Percentiles rank a stretch among this genome's conserved stretches.
Evolutionary conservation across 2,113 vertebrate species (phyloP).

Genomic region (Polypterus bichir): DNA sequence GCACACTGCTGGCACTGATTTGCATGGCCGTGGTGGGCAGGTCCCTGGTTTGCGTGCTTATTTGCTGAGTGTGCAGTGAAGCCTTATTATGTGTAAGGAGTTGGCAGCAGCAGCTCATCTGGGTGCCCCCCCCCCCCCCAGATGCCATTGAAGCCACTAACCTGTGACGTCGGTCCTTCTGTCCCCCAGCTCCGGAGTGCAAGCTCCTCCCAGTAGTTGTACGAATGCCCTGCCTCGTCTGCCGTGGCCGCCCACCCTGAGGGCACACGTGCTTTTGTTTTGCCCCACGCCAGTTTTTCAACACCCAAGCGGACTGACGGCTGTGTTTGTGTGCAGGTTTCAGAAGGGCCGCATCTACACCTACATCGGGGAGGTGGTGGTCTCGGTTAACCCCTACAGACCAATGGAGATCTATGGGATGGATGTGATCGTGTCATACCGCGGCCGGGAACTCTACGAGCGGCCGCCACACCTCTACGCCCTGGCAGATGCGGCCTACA

Average conservation of each 20-base stretch:
- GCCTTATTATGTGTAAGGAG: too few relatives aligned
- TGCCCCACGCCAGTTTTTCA: neutral
- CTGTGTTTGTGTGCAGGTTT: conserved; percentile 52
- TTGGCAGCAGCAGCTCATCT: too few relatives aligned
- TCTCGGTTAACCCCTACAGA: conserved; percentile 78
- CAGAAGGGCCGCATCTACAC: conserved; percentile 76
- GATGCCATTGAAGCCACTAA: too few relatives aligned
- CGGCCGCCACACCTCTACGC: conserved; percentile 80
- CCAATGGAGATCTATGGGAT: conserved; percentile 65
- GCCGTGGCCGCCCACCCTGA: neutral
- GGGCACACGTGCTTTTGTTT: too few relatives aligned
- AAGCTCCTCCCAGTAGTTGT: too few relatives aligned
- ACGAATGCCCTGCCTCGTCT: neutral
- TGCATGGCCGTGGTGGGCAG: too few relatives aligned
- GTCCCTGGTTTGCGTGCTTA: too few relatives aligned
- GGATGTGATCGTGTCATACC: conserved; percentile 55
- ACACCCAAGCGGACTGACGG: neutral
- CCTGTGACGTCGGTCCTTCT: too few relatives aligned
- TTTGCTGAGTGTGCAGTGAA: too few relatives aligned
- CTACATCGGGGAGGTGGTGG: conserved; percentile 86
- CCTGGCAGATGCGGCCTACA: conserved; percentile 75
- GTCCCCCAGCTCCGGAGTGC: too few relatives aligned
- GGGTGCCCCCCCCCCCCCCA: too few relatives aligned
- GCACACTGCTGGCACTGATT: too few relatives aligned
- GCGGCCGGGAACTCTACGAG: conserved; percentile 78